Evolutionary conservation across 1,140 invertebrate species (phyloP).

Genomic region (Macrobrachium rosenbergii): DNA sequence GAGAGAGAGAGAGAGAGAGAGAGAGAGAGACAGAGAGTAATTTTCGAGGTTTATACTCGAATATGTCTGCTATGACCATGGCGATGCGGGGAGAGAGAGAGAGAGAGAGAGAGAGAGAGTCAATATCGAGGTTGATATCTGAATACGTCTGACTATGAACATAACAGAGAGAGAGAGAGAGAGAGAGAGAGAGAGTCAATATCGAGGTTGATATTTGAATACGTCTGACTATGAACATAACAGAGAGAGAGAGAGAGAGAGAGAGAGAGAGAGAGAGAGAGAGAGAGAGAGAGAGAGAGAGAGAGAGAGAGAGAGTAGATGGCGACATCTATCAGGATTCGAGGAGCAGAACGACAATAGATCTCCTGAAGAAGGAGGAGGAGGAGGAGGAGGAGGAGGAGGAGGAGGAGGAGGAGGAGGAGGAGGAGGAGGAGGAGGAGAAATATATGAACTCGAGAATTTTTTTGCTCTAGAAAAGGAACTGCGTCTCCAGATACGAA

Average conservation of each 20-base stretch:
- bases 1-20: background rate
- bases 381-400: background rate
- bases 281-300: background rate
- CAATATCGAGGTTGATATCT: background rate
- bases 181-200: background rate
- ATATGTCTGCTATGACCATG: too few species aligned
- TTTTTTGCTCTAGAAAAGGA: too few species aligned
- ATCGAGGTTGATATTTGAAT: background rate
- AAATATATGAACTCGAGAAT: too few species aligned
- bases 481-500: too few species aligned
- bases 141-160: too few species aligned
- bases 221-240: background rate
- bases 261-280: constrained; percentile 21
- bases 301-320: background rate
- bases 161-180: background rate
- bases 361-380: background rate
- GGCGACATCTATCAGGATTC: too few species aligned
- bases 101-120: background rate
- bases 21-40: background rate
- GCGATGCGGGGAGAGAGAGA: constrained; percentile 23
- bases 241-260: constrained; percentile 33
- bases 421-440: background rate
- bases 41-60: too few species aligned
- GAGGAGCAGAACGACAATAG: too few species aligned
- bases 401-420: background rate